phyloP scores from a whole-genome alignment of 2,113 vertebrate species.

The Dissostichus mawsoni region DNA sequence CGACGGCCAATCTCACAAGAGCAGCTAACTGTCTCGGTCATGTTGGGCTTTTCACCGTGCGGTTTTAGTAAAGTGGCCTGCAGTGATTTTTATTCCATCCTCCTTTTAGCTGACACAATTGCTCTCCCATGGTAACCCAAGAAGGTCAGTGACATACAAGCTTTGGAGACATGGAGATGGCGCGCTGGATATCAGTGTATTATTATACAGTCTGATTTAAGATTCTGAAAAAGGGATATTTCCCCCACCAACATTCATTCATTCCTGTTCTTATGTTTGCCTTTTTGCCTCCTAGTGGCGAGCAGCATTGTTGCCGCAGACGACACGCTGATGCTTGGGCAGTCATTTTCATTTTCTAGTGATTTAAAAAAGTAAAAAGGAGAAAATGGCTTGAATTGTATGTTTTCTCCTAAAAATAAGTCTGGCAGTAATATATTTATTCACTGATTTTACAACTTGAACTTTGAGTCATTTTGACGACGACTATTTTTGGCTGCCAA shows the following conservation, averaged over 20 bases:
- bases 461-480: neutral
- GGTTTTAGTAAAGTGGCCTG: constrained; percentile 48
- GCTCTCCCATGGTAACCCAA: constrained; percentile 11
- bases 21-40: constrained; percentile 38
- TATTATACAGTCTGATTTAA: neutral
- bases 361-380: neutral
- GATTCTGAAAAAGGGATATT: constrained; percentile 12
- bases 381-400: neutral
- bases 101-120: constrained; percentile 37
- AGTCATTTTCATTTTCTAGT: no score
- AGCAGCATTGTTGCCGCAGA: neutral
- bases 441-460: neutral
- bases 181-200: neutral
- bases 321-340: neutral
- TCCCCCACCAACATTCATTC: constrained; percentile 14
- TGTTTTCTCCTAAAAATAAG: neutral
- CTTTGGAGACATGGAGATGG: neutral
- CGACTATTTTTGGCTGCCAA: neutral
- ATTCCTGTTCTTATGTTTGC: neutral
- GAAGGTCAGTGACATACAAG: constrained; percentile 4
- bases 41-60: constrained; percentile 43
- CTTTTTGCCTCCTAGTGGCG: neutral
- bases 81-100: constrained; percentile 43
- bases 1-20: constrained; percentile 45
- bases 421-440: neutral